A percentile compares a stretch with the other conserved stretches of the same genome.
phyloP scores from a whole-genome alignment of 1,140 invertebrate genomes.

The Zaprionus ornatus region DNA sequence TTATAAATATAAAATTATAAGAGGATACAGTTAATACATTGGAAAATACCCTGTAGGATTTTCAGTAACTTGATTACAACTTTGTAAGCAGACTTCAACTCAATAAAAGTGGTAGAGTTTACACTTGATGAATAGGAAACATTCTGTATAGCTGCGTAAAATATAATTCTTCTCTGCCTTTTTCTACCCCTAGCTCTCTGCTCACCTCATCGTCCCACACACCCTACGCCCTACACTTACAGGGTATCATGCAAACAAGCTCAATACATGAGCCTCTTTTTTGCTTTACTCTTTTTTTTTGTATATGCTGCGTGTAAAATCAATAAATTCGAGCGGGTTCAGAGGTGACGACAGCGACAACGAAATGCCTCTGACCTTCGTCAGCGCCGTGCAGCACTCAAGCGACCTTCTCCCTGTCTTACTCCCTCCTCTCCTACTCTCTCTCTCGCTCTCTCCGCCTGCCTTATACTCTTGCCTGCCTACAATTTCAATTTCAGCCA shows the following conservation, averaged over 20 bases:
- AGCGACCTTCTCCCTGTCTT: constrained; percentile 54
- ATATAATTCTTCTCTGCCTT: too few species aligned
- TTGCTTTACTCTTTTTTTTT: constrained; percentile 39
- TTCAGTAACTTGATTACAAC: too few species aligned
- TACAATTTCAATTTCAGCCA: constrained; percentile 17
- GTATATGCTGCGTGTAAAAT: constrained; percentile 66
- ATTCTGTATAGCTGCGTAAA: too few species aligned
- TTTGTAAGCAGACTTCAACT: too few species aligned
- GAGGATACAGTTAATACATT: too few species aligned
- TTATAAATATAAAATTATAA: too few species aligned
- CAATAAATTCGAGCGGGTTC: constrained; percentile 79
- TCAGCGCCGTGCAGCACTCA: constrained; percentile 34
- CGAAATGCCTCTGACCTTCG: constrained; percentile 74
- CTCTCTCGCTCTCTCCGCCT: not conserved
- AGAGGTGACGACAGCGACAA: constrained; percentile 75
- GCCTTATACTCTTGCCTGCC: not conserved
- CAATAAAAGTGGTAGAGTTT: too few species aligned
- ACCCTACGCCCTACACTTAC: not conserved
- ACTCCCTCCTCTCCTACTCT: not conserved
- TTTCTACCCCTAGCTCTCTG: not conserved
- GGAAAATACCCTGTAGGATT: too few species aligned
- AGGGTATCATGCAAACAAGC: constrained; percentile 34
- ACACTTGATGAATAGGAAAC: too few species aligned
- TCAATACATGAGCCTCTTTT: constrained; percentile 7
- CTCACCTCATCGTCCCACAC: not conserved